These are phyloP conservation scores for Lepisosteus osseus DNA, from an alignment of 2,113 vertebrate species.

Conservation along the genomic window DNA sequence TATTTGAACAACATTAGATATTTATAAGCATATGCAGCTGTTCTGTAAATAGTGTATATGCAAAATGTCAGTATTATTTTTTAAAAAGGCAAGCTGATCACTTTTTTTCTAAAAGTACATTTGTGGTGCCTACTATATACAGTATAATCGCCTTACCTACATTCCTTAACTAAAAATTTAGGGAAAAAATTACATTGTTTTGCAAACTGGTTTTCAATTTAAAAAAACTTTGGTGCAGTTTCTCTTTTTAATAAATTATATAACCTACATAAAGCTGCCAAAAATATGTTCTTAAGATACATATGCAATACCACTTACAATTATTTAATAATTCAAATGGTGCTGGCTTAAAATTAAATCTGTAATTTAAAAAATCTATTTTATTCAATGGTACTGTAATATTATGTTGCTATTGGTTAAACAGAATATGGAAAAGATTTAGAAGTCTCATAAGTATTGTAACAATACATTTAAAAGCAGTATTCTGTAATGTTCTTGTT, in stretches of 20 bases:
- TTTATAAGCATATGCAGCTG: constrained; percentile 59
- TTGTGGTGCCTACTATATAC: constrained; percentile 46
- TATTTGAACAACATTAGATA: constrained; percentile 46
- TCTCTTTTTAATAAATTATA: constrained; percentile 17
- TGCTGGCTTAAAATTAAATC: background rate
- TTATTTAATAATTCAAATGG: constrained; percentile 11
- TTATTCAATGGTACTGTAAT: constrained; percentile 6
- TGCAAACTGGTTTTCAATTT: too few species aligned
- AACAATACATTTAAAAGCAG: background rate
- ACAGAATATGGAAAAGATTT: too few species aligned
- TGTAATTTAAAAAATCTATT: background rate
- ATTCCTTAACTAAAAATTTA: constrained; percentile 35
- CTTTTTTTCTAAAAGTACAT: constrained; percentile 46
- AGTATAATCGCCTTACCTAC: constrained; percentile 41
- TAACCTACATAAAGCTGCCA: constrained; percentile 2
- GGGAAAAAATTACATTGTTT: constrained; percentile 22
- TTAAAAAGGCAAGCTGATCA: constrained; percentile 38
- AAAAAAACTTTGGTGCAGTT: constrained; percentile 19
- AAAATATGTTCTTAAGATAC: background rate
- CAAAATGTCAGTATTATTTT: constrained; percentile 67
- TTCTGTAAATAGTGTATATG: constrained; percentile 77
- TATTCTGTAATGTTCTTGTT: background rate
- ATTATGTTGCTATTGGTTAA: too few species aligned
- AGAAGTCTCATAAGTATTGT: too few species aligned
- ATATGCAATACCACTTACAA: constrained; percentile 17